These are phyloP conservation scores for Arrhopalites spinosus DNA, from an alignment of 2,888 invertebrate species.

Conservation along the genomic window DNA sequence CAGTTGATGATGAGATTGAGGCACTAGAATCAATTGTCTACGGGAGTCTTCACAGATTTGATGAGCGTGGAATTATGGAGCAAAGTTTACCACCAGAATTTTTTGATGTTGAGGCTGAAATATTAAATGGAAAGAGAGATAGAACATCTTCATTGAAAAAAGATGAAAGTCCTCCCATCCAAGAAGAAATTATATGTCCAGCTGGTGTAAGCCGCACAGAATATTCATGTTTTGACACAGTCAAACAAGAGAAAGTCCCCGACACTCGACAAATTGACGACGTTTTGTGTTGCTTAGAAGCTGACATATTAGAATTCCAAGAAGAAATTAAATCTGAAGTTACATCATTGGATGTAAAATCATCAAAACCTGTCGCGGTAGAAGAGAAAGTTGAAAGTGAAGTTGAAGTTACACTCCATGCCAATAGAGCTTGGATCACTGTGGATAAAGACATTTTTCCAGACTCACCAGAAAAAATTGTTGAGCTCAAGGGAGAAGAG, in stretches of 20 bases:
- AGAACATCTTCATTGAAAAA: background rate
- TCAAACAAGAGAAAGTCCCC: slow-evolving; percentile 11
- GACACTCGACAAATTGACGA: slow-evolving; percentile 40
- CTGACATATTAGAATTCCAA: slow-evolving; percentile 46
- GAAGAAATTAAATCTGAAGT: background rate
- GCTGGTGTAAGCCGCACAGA: background rate
- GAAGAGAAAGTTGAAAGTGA: background rate
- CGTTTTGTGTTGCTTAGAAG: slow-evolving; percentile 46
- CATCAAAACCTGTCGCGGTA: background rate
- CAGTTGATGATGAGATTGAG: slow-evolving; percentile 10
- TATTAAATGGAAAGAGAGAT: background rate
- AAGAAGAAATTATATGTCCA: slow-evolving; percentile 7
- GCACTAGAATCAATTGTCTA: slow-evolving; percentile 8
- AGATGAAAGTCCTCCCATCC: background rate
- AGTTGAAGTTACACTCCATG: slow-evolving; percentile 3
- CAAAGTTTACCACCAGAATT: slow-evolving; percentile 37
- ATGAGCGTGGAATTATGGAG: slow-evolving; percentile 39
- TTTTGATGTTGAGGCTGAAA: slow-evolving; percentile 24
- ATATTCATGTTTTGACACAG: slow-evolving; percentile 30
- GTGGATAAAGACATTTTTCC: slow-evolving; percentile 36
- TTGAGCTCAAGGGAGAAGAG: slow-evolving; percentile 11
- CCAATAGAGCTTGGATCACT: slow-evolving; percentile 12
- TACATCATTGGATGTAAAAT: background rate
- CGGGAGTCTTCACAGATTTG: background rate
- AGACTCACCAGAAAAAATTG: slow-evolving; percentile 24